Base-by-base conservation (phyloP, 2,113 vertebrate species). In the Polyodon spathula region DNA sequence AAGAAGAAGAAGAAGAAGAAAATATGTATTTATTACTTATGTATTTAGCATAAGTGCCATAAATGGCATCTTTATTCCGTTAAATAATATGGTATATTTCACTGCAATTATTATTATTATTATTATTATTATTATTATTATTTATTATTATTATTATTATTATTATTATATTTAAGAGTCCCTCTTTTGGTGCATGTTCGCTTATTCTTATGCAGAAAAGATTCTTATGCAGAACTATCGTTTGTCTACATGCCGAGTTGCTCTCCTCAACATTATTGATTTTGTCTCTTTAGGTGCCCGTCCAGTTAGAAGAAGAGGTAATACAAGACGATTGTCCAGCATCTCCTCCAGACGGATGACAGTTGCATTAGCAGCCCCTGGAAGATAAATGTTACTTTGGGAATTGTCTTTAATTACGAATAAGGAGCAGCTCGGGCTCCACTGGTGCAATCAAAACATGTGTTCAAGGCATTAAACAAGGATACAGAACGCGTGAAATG, bases 371-470 rank as follows among this genome's bases (percentile, higher is more conserved):
- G 70, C 78, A 81, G 76, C 84, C 83, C 80, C 68, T 59, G 79
- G 81, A 88, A 89, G 84, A 90, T 84, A 88, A 89, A 91, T 88
- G 86, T 89, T 88, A 86, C 90, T 87, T 84, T 82, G 89, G 85
- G 87, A 89, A 88, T 87, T 88, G 76, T 71, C 76, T 78, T 89
- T 92, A 90, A 89, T 90, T 90, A 78, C 82, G 80, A 89, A 87
- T 86, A 88, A 70, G 77, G 71, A 81, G 76, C 76, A 74, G 80
- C 66, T 81, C 71, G 12, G 59, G 63, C 79, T 75, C 70, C 71
- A 68, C 65, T 70, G 74, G 70, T 79, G 78, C 83, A 81, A 84
- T 78, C 72, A 76, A 77, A 71, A 79, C 79, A 71, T 76, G 74
- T 74, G 78, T 71, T 84, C 75, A 55, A 56, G 56, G 54, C 54